Base-by-base conservation (phyloP, 2,113 vertebrate genomes). In the Oceanites oceanicus region DNA sequence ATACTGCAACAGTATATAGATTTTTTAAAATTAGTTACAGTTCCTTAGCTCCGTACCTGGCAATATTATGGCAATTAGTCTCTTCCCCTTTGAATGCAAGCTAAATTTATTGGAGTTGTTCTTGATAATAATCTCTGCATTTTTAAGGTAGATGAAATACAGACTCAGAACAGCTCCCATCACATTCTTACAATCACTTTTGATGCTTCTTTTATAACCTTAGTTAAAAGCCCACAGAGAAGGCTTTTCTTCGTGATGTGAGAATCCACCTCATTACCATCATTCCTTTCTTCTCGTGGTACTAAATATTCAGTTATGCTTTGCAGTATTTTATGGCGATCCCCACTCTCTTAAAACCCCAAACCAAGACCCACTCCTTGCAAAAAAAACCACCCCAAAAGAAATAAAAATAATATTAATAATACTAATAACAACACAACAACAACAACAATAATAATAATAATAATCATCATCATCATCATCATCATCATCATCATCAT, bases 171-270 rank as follows among this genome's bases (percentile, higher is more conserved):
- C 34, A 71, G n/a, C 84, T 81, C 63, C 34, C 66, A 38, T 25
- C 58, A 14, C 65, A 36, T 83, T 87, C 50, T 79, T 63, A 40
- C 25, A 90, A 40, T 53, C 71, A 82, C 45, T 93, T 91, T 72
- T 96, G 71, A 81, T 75, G 47, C 4, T 93, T 52, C 53, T 80
- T 90, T 90, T 76, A 65, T 34, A 88, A 30, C 59, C n/a, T 74
- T 25, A 73, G 74, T 86, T 79, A 91, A 88, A 94, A 88, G 36
- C 50, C 45, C 20, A 49, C 20, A 74, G 47, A 80, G 9, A 30
- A 62, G 81, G 34, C 5, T 96, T 96, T 94, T 77, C 53, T 95
- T 95, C 40, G 32, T 88, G 65, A 67, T 85, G 73, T 79, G 23
- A 90, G 56, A 91, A 58, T 65, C 72, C 26, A 47, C 15, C 23